A percentile compares a stretch with the other conserved stretches of the same genome.
These are phyloP conservation scores for Agriopis leucophaearia DNA, from an alignment of 2,888 invertebrate species.

Conservation along the genomic window DNA sequence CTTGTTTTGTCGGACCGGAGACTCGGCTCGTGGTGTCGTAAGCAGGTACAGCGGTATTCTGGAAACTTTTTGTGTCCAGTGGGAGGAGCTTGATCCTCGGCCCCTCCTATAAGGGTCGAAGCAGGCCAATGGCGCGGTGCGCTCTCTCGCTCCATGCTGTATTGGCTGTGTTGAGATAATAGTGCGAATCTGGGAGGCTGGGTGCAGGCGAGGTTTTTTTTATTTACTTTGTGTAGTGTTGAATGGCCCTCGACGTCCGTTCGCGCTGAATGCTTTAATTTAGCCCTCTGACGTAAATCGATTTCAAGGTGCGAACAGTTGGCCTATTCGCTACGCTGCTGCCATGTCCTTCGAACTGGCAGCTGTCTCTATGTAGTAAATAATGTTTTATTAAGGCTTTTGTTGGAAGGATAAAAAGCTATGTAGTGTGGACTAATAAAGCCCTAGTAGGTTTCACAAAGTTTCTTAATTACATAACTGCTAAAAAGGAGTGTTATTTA, in stretches of 20 bases:
- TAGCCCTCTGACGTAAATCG: constrained; percentile 76
- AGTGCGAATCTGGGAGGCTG: constrained; percentile 85
- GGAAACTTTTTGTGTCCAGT: constrained; percentile 71
- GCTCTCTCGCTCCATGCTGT: constrained; percentile 58
- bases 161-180: constrained; percentile 80
- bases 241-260: constrained; percentile 71
- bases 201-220: constrained; percentile 69
- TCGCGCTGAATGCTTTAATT: constrained; percentile 75
- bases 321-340: constrained; percentile 56
- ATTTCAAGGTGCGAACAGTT: constrained; percentile 75
- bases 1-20: constrained; percentile 61
- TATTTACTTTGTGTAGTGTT: constrained; percentile 71
- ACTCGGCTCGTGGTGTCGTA: constrained; percentile 67
- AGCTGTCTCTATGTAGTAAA: constrained; percentile 51
- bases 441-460: background rate
- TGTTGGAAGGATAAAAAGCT: background rate
- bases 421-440: background rate
- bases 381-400: constrained; percentile 22
- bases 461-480: background rate
- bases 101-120: constrained; percentile 48
- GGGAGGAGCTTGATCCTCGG: constrained; percentile 76
- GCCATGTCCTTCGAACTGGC: constrained; percentile 42
- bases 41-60: constrained; percentile 65
- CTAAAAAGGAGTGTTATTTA: too few species aligned
- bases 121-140: constrained; percentile 63